Evolutionary conservation across 2,888 invertebrate genomes (phyloP).

Genomic region (Holacanthella duospinosa): DNA sequence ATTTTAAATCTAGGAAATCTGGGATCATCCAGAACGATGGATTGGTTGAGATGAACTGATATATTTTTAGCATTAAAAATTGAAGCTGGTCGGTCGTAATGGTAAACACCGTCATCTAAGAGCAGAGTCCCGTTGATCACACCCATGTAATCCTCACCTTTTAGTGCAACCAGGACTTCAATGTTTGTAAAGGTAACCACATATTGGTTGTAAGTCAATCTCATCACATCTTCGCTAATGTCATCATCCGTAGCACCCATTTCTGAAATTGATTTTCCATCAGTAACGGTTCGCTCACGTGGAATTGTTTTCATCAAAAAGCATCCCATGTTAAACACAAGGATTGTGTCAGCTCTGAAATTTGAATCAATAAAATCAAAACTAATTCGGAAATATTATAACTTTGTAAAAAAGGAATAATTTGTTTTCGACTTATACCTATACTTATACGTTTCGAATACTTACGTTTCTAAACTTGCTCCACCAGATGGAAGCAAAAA

Average conservation of each 20-base stretch:
- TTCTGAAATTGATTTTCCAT: background rate
- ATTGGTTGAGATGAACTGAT: background rate
- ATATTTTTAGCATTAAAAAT: background rate
- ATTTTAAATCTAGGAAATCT: conserved; percentile 3
- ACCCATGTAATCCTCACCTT: background rate
- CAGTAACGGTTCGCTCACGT: background rate
- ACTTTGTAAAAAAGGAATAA: too few relatives aligned
- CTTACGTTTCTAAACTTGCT: background rate
- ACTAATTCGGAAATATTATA: too few relatives aligned
- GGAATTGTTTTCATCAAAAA: background rate
- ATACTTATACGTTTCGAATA: too few relatives aligned
- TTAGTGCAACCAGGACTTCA: background rate
- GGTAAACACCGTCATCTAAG: background rate
- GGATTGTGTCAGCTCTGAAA: background rate
- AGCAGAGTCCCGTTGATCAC: background rate
- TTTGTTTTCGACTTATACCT: too few relatives aligned
- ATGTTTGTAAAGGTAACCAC: background rate
- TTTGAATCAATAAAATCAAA: too few relatives aligned
- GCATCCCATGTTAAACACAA: conserved; percentile 1
- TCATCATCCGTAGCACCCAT: background rate
- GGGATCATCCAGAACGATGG: background rate
- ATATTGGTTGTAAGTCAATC: conserved; percentile 5
- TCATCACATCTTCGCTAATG: background rate
- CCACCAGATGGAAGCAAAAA: background rate
- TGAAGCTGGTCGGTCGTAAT: background rate